Percentiles rank a stretch among this genome's conserved stretches.
Evolutionary conservation across 2,888 invertebrate species (phyloP).

Genomic region (Chrysotoxum bicinctum): DNA sequence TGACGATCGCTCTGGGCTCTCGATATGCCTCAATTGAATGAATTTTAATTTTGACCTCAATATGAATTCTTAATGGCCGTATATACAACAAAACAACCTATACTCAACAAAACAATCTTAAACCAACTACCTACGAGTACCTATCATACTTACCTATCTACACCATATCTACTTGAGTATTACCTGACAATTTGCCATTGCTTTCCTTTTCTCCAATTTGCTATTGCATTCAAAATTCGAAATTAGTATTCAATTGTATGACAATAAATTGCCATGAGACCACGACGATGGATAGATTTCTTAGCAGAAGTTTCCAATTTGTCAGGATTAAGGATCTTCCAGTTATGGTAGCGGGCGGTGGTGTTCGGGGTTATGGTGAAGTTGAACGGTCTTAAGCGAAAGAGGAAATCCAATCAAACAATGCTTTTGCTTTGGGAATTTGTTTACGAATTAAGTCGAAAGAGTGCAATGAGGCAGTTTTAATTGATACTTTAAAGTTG

Average conservation of each 20-base stretch:
- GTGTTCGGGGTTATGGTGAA: background rate
- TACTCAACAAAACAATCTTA: background rate
- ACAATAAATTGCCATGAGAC: conserved; percentile 61
- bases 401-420: conserved; percentile 52
- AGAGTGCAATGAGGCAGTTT: conserved; percentile 49
- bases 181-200: conserved; percentile 52
- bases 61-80: conserved; percentile 39
- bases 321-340: conserved; percentile 40
- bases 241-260: conserved; percentile 61
- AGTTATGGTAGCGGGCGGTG: background rate
- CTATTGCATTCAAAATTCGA: conserved; percentile 47
- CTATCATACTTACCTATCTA: background rate
- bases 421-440: conserved; percentile 3
- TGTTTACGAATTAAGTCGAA: conserved; percentile 44
- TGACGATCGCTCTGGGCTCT: conserved; percentile 27
- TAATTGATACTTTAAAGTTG: conserved; percentile 62
- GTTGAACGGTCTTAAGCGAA: conserved; percentile 23
- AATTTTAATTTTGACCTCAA: conserved; percentile 63
- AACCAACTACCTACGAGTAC: background rate
- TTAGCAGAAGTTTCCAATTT: conserved; percentile 62
- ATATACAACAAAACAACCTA: background rate
- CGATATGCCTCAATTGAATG: conserved; percentile 13
- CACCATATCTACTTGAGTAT: background rate
- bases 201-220: conserved; percentile 31
- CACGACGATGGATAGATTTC: conserved; percentile 51